A percentile compares a stretch with the other conserved stretches of the same genome.
Conservation (phyloP, 2,888 invertebrate genomes). For the Coenonympha glycerion region DNA sequence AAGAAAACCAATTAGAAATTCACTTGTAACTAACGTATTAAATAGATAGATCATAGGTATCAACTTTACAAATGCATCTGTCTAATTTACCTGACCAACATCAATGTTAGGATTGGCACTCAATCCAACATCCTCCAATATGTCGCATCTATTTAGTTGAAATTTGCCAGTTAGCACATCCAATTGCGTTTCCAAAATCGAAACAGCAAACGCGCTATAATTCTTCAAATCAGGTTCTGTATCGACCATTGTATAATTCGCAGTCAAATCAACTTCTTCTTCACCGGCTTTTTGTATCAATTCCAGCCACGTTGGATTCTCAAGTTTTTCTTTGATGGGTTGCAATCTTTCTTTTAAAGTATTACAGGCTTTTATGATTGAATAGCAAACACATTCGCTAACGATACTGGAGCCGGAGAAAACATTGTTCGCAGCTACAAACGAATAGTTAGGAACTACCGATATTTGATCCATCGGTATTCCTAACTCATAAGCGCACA, state of each 20-base stretch:
- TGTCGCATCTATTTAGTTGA: constrained; percentile 76
- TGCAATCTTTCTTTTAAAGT: constrained; percentile 73
- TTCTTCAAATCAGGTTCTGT: constrained; percentile 68
- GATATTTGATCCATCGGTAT: constrained; percentile 78
- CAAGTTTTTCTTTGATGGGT: constrained; percentile 67
- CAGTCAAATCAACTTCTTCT: constrained; percentile 76
- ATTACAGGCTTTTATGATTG: constrained; percentile 77
- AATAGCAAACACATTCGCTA: constrained; percentile 77
- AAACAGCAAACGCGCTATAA: constrained; percentile 78
- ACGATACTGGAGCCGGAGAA: constrained; percentile 82
- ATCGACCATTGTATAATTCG: constrained; percentile 77
- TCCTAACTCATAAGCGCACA: constrained; percentile 82
- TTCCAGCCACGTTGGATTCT: constrained; percentile 74
- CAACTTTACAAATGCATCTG: background rate
- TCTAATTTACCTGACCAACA: constrained; percentile 75
- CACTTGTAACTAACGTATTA: background rate
- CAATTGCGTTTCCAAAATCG: constrained; percentile 79
- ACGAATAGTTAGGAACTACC: constrained; percentile 76
- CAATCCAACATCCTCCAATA: constrained; percentile 81
- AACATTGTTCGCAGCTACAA: constrained; percentile 77
- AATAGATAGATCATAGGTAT: background rate
- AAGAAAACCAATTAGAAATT: background rate
- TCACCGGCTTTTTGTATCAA: constrained; percentile 73
- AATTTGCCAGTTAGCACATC: constrained; percentile 83
- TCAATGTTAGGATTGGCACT: constrained; percentile 81